Evolutionary conservation across 2,888 invertebrate genomes (phyloP), one percentile per base, ranked within the genome.

Genomic region (Unio pictorum): DNA sequence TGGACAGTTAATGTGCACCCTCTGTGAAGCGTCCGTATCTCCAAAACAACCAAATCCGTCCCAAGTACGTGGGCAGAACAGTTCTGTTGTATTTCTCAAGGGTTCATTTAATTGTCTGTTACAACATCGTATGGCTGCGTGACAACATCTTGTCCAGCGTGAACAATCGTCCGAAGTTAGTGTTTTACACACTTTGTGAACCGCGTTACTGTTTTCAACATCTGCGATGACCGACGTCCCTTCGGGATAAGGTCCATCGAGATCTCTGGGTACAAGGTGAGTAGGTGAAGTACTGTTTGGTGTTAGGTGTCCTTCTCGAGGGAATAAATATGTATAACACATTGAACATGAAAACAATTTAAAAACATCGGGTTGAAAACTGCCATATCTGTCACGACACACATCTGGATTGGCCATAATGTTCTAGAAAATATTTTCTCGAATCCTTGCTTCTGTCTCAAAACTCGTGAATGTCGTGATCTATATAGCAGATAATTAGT

Each of bases 41-140:
- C 76, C 77, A 69, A 85, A 82, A 63, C 86, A 86, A 0, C 80
- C 81, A 69, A 75, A 86, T 6, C 86, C 86, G 61, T 86, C 86
- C 86, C 86, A 86, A 1, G 84, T 86, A 17, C 83, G 64, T 0
- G 84, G 84, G 73, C 86, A 86, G 55, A 67, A 75, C 8, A n/a
- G 26, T 15, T 67, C 67, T 18, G 72, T 66, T 15, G 55, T 23
- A 55, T 76, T 76, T 55, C 55, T 58, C n/a, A 23, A 17, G 7
- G 75, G 74, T 5, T 64, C 66, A 6, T 61, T 61, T n/a, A 76
- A 65, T 57, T 84, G 84, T 57, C 66, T 66, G 26, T 75, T 28
- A 71, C 84, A 84, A 68, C 84, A 84, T 3, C 66, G 23, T 5
- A 74, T 61, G 8, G 84, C 84, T 0, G 78, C 71, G 0, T 71